Percentiles rank a stretch among this genome's conserved stretches.
Conservation (phyloP, 92 coral and sea anemone species). For the Epizoanthus fatuus region DNA sequence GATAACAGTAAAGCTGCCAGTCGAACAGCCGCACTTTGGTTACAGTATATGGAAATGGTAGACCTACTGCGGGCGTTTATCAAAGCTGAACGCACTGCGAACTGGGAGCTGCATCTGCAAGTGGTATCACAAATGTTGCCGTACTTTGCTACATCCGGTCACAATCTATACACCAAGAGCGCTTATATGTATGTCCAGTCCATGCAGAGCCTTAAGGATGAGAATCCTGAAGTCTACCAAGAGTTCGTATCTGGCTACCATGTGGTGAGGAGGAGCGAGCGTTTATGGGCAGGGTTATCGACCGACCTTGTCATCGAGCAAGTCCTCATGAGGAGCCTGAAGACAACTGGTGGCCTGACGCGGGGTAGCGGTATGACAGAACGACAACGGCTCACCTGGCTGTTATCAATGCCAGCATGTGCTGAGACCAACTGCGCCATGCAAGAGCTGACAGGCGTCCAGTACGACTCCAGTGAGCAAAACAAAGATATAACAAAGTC, state of each 20-base stretch:
- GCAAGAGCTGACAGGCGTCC: slow-evolving; percentile 41
- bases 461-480: slow-evolving; percentile 61
- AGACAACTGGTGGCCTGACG: slow-evolving; percentile 11
- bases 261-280: slow-evolving; percentile 50
- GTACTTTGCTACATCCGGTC: slow-evolving; percentile 70
- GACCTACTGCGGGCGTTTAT: slow-evolving; percentile 57
- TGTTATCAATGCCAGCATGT: slow-evolving; percentile 47
- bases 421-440: slow-evolving; percentile 46
- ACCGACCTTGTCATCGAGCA: slow-evolving; percentile 57
- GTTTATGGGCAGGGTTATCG: slow-evolving; percentile 54
- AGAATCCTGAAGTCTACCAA: slow-evolving; percentile 1
- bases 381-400: slow-evolving; percentile 14
- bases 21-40: slow-evolving; percentile 62
- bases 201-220: slow-evolving; percentile 34
- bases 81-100: slow-evolving; percentile 65
- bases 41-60: slow-evolving; percentile 63
- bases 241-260: slow-evolving; percentile 20
- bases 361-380: neutral
- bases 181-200: slow-evolving; percentile 41
- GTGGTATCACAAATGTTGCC: slow-evolving; percentile 59
- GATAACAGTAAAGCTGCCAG: slow-evolving; percentile 1
- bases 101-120: slow-evolving; percentile 67
- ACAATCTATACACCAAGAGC: slow-evolving; percentile 38
- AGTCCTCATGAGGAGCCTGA: slow-evolving; percentile 58
- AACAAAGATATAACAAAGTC: slow-evolving; percentile 58